Evolutionary conservation across 2,888 invertebrate genomes (phyloP), one percentile per base, ranked within the genome.

Genomic region (Drosophila pseudotakahashii): DNA sequence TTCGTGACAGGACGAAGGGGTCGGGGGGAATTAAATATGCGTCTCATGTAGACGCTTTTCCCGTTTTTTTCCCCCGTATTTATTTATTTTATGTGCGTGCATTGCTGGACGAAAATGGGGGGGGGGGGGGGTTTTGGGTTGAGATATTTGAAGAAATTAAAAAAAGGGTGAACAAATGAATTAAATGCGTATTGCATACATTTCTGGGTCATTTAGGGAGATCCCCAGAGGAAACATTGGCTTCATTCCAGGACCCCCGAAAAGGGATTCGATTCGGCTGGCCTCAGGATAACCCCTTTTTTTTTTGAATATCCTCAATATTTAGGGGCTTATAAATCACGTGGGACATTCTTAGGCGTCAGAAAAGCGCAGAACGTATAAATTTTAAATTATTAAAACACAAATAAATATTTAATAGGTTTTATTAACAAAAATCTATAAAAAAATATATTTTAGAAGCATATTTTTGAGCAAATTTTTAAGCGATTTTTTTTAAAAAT

Each of bases 41-140:
- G 88, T 73, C 83, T 77, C 88, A 76, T 82, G 86, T 88, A 82
- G 73, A 72, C 52, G 75, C 58, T 54, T 79, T 69, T 60, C 42
- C 58, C 36, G 32, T 41, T 11, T 23, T 42, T 42, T 42, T 47
- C 53, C 13, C 36, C 39, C 19, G 76, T 86, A 78, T 83, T 80
- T 83, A 83, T 81, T 83, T 82, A 80, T 86, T 80, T 86, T 86
- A 83, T 86, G 78, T 71, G 83, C 81, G 86, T 81, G 85, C 79
- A 78, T 58, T 73, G 78, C 81, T 32, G 67, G 45, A 52, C 55
- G 34, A 19, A 48, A 19, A 23, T 47, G 23, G 54, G 26, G 44
- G 26, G 13, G 19, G 3, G 19, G 19, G 19, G 19, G 3, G 26
- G n/a, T 7, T 34, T 13, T 7, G 42, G 53, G n/a, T 42, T 44